Conservation (phyloP, 2,888 invertebrate genomes). For the Diachrysia chrysitis region DNA sequence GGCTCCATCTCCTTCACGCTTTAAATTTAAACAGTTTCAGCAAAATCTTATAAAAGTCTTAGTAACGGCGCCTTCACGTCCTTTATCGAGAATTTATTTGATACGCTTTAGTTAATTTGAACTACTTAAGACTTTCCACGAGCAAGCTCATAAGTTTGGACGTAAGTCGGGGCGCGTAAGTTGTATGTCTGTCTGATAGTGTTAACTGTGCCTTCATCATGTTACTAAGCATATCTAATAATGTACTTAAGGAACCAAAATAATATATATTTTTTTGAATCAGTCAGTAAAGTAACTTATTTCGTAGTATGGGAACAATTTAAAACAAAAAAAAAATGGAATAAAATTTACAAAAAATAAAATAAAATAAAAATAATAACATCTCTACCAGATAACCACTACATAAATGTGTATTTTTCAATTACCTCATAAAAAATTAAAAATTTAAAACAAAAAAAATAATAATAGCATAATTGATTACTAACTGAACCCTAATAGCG, state of each 20-base stretch:
- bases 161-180: background rate
- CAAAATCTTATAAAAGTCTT: constrained; percentile 42
- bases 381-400: no score
- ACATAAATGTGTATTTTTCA: no score
- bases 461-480: background rate
- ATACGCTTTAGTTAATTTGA: constrained; percentile 47
- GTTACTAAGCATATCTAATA: background rate
- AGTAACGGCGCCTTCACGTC: constrained; percentile 37
- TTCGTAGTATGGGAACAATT: no score
- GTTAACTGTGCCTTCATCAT: background rate
- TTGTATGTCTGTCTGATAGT: constrained; percentile 10
- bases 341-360: no score
- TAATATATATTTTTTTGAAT: no score
- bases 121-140: constrained; percentile 22
- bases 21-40: constrained; percentile 30
- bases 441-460: background rate
- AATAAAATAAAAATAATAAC: background rate
- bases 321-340: no score
- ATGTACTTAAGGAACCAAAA: background rate
- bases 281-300: no score
- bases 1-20: background rate
- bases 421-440: no score
- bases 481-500: constrained; percentile 47
- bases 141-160: constrained; percentile 14
- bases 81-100: constrained; percentile 43